Evolutionary conservation across 2,888 invertebrate genomes (phyloP).

Genomic region (Eupithecia dodoneata): DNA sequence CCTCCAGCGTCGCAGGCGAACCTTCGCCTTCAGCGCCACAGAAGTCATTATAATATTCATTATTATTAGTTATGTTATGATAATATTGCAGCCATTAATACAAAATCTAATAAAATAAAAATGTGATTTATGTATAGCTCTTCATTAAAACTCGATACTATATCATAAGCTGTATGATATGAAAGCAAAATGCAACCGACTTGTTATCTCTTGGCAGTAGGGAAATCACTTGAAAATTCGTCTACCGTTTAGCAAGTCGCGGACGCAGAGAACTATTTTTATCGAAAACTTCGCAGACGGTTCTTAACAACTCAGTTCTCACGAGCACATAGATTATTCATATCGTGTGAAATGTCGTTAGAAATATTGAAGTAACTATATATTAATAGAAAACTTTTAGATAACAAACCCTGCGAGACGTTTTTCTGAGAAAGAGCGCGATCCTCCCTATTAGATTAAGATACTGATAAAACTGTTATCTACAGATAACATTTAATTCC

Average conservation of each 20-base stretch:
- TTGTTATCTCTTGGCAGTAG: background rate
- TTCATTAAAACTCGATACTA: background rate
- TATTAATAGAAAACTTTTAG: background rate
- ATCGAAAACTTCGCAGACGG: conserved; percentile 10
- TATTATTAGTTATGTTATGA: too few relatives aligned
- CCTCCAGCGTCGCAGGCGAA: too few relatives aligned
- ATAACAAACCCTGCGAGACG: background rate
- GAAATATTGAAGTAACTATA: background rate
- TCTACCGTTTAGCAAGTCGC: conserved; percentile 14
- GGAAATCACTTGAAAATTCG: background rate
- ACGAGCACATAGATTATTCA: background rate
- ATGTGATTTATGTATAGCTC: too few relatives aligned
- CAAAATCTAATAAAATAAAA: too few relatives aligned
- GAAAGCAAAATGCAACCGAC: background rate
- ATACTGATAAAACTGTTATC: background rate
- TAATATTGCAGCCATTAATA: too few relatives aligned
- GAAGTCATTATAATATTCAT: too few relatives aligned
- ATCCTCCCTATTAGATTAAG: background rate
- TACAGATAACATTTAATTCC: background rate
- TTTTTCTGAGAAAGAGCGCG: background rate
- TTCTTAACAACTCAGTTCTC: background rate
- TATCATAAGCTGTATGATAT: background rate
- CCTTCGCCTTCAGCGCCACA: too few relatives aligned
- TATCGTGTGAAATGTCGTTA: background rate
- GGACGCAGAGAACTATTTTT: conserved; percentile 8